Evolutionary conservation across 2,888 invertebrate species (phyloP).

Genomic region (Agonopterix subpropinquella): DNA sequence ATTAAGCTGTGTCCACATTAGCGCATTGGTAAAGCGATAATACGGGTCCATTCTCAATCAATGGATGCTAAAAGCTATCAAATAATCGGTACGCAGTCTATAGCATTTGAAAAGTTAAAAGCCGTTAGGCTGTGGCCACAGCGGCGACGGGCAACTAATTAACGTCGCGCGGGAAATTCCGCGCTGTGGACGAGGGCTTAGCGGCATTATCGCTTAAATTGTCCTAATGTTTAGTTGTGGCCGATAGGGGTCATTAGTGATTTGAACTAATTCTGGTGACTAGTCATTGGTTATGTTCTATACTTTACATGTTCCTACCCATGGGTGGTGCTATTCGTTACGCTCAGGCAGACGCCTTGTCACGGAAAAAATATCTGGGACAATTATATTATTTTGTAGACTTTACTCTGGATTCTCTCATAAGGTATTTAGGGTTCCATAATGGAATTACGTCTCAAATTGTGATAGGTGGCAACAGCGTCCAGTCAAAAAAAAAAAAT

Average conservation of each 20-base stretch:
- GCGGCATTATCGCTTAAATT: constrained; percentile 68
- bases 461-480: too few relatives aligned
- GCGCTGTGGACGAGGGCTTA: constrained; percentile 62
- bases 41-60: constrained; percentile 50
- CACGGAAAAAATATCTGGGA: too few relatives aligned
- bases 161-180: constrained; percentile 51
- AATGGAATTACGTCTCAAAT: too few relatives aligned
- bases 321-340: too few relatives aligned
- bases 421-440: too few relatives aligned
- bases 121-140: constrained; percentile 51
- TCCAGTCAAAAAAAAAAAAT: too few relatives aligned
- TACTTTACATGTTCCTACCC: too few relatives aligned
- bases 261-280: constrained; percentile 21
- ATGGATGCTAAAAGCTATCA: constrained; percentile 36
- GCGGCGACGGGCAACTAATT: constrained; percentile 60
- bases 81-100: constrained; percentile 57
- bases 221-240: constrained; percentile 69
- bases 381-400: too few relatives aligned
- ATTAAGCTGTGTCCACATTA: constrained; percentile 23
- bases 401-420: too few relatives aligned
- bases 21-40: constrained; percentile 24
- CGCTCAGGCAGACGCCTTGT: too few relatives aligned
- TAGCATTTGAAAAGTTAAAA: constrained; percentile 72
- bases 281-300: neutral
- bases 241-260: constrained; percentile 35